Conservation (phyloP, 1,140 invertebrate genomes). For the Lutraria rhynchaena region DNA sequence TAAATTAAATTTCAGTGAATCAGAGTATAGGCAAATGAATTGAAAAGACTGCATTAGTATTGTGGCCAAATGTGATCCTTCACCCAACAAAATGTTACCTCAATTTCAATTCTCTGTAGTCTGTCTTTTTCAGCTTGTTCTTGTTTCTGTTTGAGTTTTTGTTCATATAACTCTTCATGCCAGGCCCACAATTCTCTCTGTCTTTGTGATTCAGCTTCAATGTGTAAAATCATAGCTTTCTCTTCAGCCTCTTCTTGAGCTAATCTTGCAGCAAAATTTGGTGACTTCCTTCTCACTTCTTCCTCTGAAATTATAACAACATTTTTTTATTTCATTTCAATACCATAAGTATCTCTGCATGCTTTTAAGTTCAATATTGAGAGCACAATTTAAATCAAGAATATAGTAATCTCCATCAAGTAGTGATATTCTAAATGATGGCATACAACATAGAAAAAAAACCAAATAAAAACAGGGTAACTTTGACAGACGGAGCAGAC, state of each 20-base stretch:
- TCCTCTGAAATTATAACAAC: conserved; percentile 20
- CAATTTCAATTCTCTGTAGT: conserved; percentile 64
- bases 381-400: no score
- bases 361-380: not conserved
- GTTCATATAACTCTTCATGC: conserved; percentile 65
- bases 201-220: conserved; percentile 62
- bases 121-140: conserved; percentile 69
- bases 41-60: no score
- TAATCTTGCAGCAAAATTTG: conserved; percentile 26
- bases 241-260: conserved; percentile 22
- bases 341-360: not conserved
- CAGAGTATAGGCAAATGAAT: no score
- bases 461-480: no score
- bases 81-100: no score
- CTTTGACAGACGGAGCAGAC: no score
- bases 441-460: no score
- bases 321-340: no score
- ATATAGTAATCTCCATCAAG: no score
- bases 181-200: conserved; percentile 63
- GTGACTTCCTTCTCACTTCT: conserved; percentile 13
- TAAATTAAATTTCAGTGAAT: no score
- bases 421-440: no score
- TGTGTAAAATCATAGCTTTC: conserved; percentile 41
- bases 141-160: conserved; percentile 68
- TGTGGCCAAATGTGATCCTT: no score